Evolutionary conservation across 2,888 invertebrate genomes (phyloP), one percentile per base, ranked within the genome.

Genomic region (Carpatolechia fugitivella): DNA sequence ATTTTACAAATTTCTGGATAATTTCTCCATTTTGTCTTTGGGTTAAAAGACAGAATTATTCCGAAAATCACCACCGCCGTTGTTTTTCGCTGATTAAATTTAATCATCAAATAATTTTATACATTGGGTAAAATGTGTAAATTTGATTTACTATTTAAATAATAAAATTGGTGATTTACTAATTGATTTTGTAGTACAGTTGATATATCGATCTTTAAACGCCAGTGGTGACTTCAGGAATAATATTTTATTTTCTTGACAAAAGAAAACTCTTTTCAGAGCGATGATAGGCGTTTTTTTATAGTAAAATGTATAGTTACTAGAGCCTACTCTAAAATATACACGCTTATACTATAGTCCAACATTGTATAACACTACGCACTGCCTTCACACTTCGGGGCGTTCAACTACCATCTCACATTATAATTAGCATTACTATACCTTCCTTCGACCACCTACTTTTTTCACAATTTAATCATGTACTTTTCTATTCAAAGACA

Each of bases 1-100:
- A 87, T 78, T 78, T 83, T 89, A 89, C 87, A 89, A 73, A 61
- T 64, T 64, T 69, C 62, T 57, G 69, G 66, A 65, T 68, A 24
- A 4, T 24, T 24, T 67, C 57, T 58, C 13, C 57, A 44, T 55
- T 58, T 49, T 60, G 44, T 60, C 52, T 52, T 52, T 52, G 52
- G 46, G 57, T 54, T 36, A 56, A 54, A 56, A 54, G 38, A 49
- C 55, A 56, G 47, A 18, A 6, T 7, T 24, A 44, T 44, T 44
- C 29, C n/a, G 5, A 7, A 13, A 29, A 29, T 44, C n/a, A 6
- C 35, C 51, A 40, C 47, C 20, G 33, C 31, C 33, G 6, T 31
- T 31, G 31, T 20, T 10, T 33, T n/a, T 14, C 7, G 18, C 10
- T 7, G 6, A 24, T 6, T 6, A 24, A 3, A 24, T 24, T 24